Conservation (phyloP, 2,888 invertebrate genomes). For the Micropterix aruncella region DNA sequence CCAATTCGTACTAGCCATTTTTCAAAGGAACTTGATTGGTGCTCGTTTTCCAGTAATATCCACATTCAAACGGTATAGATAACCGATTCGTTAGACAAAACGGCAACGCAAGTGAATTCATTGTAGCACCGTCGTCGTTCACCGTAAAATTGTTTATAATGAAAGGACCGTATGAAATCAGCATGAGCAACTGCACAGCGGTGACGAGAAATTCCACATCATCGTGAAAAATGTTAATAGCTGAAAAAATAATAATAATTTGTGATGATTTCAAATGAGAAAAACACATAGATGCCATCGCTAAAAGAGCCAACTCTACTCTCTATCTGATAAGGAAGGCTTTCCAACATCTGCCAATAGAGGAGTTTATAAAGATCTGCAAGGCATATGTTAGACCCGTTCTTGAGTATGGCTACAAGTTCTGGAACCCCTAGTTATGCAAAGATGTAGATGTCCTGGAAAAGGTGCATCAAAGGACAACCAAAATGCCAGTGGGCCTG, state of each 20-base stretch:
- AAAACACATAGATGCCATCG: too few species aligned
- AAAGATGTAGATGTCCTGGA: too few species aligned
- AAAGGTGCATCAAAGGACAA: too few species aligned
- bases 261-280: too few species aligned
- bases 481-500: too few species aligned
- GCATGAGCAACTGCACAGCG: constrained; percentile 29
- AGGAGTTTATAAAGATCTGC: too few species aligned
- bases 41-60: constrained; percentile 31
- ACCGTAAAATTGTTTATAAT: constrained; percentile 19
- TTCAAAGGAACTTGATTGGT: constrained; percentile 20
- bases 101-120: constrained; percentile 27
- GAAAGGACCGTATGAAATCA: constrained; percentile 32
- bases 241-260: constrained; percentile 23
- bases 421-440: too few species aligned
- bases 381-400: too few species aligned
- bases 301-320: too few species aligned
- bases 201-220: constrained; percentile 35
- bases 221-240: constrained; percentile 36
- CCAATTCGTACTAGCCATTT: constrained; percentile 15
- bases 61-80: constrained; percentile 30
- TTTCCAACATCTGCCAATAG: too few species aligned
- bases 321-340: too few species aligned
- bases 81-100: constrained; percentile 24
- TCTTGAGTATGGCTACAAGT: too few species aligned
- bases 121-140: constrained; percentile 10